These are phyloP conservation scores for Zingel zingel DNA, from an alignment of 2,113 vertebrate genomes.

Conservation along the genomic window DNA sequence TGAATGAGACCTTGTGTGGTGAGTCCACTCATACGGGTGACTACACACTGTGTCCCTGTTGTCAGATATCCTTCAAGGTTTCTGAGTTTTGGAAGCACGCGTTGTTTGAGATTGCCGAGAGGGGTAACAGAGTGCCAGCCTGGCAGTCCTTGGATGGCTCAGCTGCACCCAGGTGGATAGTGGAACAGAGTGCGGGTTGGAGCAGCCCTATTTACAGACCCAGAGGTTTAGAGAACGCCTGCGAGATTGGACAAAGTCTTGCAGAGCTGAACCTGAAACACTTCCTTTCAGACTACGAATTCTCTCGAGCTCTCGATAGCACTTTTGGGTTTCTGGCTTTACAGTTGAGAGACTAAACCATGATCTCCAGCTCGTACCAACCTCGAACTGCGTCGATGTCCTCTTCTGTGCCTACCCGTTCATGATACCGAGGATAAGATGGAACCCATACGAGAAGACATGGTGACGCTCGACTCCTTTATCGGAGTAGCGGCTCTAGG, in stretches of 20 bases:
- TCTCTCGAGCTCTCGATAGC: neutral
- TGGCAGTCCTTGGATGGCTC: neutral
- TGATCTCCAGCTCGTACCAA: neutral
- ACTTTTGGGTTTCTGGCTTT: neutral
- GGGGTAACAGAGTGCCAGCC: neutral
- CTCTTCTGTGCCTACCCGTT: fast-evolving
- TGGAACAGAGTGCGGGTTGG: neutral
- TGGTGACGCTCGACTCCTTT: neutral
- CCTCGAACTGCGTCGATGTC: neutral
- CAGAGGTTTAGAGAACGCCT: neutral
- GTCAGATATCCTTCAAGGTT: neutral
- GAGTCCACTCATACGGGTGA: fast-evolving
- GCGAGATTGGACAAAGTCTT: neutral
- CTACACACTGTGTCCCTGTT: neutral
- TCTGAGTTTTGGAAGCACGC: constrained; percentile 14
- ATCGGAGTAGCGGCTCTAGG: neutral
- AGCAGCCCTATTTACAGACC: constrained; percentile 27
- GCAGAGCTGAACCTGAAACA: neutral
- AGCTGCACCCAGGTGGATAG: neutral
- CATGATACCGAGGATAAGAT: neutral
- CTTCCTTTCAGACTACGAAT: neutral
- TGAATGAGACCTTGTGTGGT: neutral
- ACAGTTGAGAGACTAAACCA: neutral
- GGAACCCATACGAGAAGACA: neutral
- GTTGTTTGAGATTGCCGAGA: neutral